phyloP scores from a whole-genome alignment of 2,113 vertebrate species.

The Shinisaurus crocodilurus region DNA sequence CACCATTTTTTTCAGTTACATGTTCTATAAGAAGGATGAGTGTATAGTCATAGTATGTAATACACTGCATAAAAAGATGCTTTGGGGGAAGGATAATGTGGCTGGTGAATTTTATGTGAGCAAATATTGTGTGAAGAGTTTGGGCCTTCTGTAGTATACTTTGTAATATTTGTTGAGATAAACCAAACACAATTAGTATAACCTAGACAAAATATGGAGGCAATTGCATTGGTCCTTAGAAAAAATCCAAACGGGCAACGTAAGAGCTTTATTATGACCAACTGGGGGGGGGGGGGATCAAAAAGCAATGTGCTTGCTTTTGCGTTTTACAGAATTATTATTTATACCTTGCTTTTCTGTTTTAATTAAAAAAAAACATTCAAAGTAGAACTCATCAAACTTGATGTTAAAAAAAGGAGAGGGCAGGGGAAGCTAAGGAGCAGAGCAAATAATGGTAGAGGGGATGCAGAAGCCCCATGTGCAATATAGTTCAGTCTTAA shows the following conservation, averaged over 20 bases:
- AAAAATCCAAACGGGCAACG: neutral
- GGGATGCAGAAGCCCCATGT: neutral
- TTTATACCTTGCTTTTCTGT: neutral
- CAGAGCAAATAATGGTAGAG: neutral
- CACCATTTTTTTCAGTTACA: constrained; percentile 22
- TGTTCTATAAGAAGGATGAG: constrained; percentile 29
- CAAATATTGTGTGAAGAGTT: neutral
- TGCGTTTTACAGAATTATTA: neutral
- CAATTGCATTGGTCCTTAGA: neutral
- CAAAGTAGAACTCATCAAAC: neutral
- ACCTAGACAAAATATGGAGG: fast-evolving
- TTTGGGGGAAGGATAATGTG: constrained; percentile 42
- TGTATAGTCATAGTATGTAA: constrained; percentile 41
- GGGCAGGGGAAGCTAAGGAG: neutral
- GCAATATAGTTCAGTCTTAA: neutral
- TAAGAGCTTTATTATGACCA: neutral
- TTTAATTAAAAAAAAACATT: neutral
- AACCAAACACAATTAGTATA: constrained; percentile 6
- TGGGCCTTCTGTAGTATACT: fast-evolving
- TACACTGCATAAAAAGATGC: constrained; percentile 52
- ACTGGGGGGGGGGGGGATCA: too few species aligned
- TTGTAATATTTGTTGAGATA: neutral
- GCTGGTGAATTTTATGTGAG: constrained; percentile 25
- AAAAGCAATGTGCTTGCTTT: neutral
- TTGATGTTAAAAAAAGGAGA: neutral